Conservation (phyloP, 2,797 vertebrate species). For the Sebastes nivosus region DNA sequence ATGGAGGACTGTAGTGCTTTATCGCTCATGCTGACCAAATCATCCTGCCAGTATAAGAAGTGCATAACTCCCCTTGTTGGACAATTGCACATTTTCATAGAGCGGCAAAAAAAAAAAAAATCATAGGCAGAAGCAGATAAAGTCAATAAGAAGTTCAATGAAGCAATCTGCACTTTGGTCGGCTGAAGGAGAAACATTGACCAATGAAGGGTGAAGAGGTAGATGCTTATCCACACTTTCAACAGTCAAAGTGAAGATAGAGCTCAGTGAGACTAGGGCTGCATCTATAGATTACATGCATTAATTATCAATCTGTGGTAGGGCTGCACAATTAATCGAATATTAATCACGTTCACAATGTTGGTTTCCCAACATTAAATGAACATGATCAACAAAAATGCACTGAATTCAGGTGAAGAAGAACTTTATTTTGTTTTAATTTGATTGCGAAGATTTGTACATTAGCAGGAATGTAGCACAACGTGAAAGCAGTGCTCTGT, state of each 20-base stretch:
- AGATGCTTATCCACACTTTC: not conserved
- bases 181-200: not conserved
- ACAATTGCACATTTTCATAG: not conserved
- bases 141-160: constrained; percentile 9
- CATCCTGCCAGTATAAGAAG: not conserved
- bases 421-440: too few relatives aligned
- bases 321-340: rapidly evolving
- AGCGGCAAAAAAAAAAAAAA: not conserved
- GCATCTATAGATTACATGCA: not conserved
- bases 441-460: too few relatives aligned
- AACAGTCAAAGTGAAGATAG: not conserved
- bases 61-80: not conserved
- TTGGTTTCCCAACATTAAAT: too few relatives aligned
- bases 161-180: not conserved
- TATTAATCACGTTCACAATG: too few relatives aligned
- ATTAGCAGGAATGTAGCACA: too few relatives aligned
- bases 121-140: not conserved
- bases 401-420: too few relatives aligned
- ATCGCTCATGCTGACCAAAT: constrained; percentile 42
- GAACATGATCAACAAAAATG: rapidly evolving
- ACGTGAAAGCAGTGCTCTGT: too few relatives aligned
- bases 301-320: not conserved
- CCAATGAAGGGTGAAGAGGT: not conserved
- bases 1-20: constrained; percentile 30
- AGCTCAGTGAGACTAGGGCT: not conserved